Conservation (phyloP, 2,113 vertebrate species). For the Plectropomus leopardus region DNA sequence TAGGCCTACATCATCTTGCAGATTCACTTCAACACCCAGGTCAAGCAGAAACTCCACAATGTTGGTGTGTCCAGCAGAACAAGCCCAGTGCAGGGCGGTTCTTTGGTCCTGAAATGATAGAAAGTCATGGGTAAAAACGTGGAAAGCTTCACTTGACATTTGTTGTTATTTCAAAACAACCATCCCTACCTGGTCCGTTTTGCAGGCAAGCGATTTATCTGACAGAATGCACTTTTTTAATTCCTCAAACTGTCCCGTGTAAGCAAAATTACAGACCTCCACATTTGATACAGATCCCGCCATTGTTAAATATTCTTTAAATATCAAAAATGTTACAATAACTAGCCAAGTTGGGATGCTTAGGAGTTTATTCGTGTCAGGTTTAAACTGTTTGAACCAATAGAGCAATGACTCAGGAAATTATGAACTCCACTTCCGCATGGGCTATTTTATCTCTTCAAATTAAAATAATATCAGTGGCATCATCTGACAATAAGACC, state of each 20-base stretch:
- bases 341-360: background rate
- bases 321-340: background rate
- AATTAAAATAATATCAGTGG: conserved; percentile 40
- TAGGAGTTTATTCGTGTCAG: background rate
- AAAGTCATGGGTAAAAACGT: background rate
- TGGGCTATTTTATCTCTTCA: conserved; percentile 32
- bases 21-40: conserved; percentile 90
- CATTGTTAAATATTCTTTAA: conserved; percentile 77
- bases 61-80: conserved; percentile 92
- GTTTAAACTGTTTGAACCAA: conserved; percentile 46
- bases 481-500: rapidly evolving
- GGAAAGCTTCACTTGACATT: background rate
- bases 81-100: conserved; percentile 95
- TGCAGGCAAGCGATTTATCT: conserved; percentile 88
- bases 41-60: conserved; percentile 91
- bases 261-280: conserved; percentile 92
- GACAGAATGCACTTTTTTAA: conserved; percentile 86
- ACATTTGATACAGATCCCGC: conserved; percentile 90
- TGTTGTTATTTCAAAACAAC: background rate
- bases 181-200: conserved; percentile 91
- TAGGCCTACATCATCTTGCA: conserved; percentile 91
- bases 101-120: conserved; percentile 86
- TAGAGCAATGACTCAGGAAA: conserved; percentile 72
- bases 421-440: conserved; percentile 53
- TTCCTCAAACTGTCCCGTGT: conserved; percentile 89